Evolutionary conservation across 35 echinoderm and acorn worm genomes (phyloP).

Genomic region (Eucidaris tribuloides): DNA sequence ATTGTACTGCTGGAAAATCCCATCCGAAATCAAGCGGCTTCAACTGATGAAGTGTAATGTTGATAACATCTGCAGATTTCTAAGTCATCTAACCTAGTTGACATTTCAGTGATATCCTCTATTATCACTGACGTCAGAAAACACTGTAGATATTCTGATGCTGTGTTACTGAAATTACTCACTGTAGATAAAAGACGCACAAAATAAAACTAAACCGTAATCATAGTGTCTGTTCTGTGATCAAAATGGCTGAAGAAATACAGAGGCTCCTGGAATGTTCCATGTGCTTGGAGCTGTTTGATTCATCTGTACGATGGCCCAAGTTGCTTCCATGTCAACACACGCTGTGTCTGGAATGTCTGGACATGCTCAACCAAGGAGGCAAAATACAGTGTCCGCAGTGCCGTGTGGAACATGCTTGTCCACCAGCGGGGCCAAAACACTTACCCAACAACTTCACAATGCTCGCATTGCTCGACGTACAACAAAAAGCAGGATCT

Average conservation of each 20-base stretch:
- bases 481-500: constrained; percentile 58
- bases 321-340: constrained; percentile 94
- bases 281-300: constrained; percentile 84
- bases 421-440: constrained; percentile 43
- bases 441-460: constrained; percentile 95
- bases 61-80: too few relatives aligned
- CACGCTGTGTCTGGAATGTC: constrained; percentile 78
- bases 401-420: constrained; percentile 62
- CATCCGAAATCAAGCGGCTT: too few relatives aligned
- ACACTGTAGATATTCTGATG: too few relatives aligned
- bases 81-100: too few relatives aligned
- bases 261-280: constrained; percentile 89
- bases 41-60: too few relatives aligned
- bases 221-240: too few relatives aligned
- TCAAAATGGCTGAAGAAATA: constrained; percentile 89
- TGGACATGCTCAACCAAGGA: constrained; percentile 58
- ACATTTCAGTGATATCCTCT: too few relatives aligned
- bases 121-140: too few relatives aligned
- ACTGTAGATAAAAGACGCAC: too few relatives aligned
- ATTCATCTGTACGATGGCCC: constrained; percentile 42
- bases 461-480: constrained; percentile 80
- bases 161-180: too few relatives aligned
- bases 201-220: too few relatives aligned
- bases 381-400: constrained; percentile 74
- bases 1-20: too few relatives aligned